Conservation (phyloP, 2,797 vertebrate genomes). For the Anableps anableps region DNA sequence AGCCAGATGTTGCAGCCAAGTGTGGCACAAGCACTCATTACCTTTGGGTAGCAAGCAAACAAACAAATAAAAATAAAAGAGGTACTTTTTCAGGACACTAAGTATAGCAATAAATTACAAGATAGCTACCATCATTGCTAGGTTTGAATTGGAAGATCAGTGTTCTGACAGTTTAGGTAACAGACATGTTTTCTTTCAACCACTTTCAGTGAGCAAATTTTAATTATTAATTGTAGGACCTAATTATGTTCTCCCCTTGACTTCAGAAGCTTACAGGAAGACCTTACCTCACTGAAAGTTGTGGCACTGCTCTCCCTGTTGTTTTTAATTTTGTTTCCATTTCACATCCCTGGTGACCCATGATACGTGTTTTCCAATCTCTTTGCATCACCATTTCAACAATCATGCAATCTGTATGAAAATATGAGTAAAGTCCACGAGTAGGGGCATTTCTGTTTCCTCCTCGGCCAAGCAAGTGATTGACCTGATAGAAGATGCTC, state of each 20-base stretch:
- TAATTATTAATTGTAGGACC: background rate
- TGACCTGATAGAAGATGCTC: constrained; percentile 8
- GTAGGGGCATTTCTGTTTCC: background rate
- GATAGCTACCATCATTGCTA: background rate
- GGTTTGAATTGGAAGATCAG: background rate
- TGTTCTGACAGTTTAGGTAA: background rate
- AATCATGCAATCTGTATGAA: background rate
- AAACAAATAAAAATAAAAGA: background rate
- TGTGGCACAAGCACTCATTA: background rate
- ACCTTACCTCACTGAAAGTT: constrained; percentile 11
- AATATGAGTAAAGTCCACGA: background rate
- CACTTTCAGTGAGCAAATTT: background rate
- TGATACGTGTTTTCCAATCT: background rate
- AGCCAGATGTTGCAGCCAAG: background rate
- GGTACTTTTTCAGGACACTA: background rate
- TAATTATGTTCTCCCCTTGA: background rate
- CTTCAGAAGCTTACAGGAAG: background rate
- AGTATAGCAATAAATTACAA: background rate
- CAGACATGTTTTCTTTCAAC: background rate
- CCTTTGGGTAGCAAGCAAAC: background rate
- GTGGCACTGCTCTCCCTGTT: background rate
- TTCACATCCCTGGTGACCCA: background rate
- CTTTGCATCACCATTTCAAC: background rate
- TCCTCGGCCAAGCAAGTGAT: constrained; percentile 1
- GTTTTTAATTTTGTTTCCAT: background rate